Base-by-base conservation (phyloP, 2,797 vertebrate species). In the Gallinago stenura region DNA sequence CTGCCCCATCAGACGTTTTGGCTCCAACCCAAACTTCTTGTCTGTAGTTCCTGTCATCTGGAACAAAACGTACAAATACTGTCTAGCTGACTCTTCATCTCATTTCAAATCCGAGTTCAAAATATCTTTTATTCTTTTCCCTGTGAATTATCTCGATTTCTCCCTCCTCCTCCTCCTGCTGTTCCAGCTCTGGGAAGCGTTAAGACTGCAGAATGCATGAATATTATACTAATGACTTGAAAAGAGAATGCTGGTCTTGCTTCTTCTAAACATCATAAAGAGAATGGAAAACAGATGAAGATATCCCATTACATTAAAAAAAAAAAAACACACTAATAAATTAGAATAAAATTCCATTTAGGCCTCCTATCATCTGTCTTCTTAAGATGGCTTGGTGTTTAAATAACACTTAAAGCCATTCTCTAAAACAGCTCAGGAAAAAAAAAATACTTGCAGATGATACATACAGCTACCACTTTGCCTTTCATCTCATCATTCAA, bases 211-310 rank as follows among this genome's bases (percentile, higher is more conserved):
- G 20, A 35, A 75, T 1, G 8, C 25, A 58, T 10, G 18, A 50
- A 87, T 83, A 56, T 80, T 84, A 57, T 12, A 22, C 8, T 65
- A 72, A 75, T 28, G 43, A 72, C 48, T 65, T 84, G 66, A 82
- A 83, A 80, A 85, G 54, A 93, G 69, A 68, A 54, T 24, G 81
- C 75, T 83, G 71, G 14, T 56, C 75, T 85, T 76, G 90, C 57
- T 84, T 83, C 78, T 93, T 80, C 75, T 72, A 73, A 93, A 70
- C 43, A 94, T 35, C 69, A 83, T 28, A 62, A 89, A 87, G 66
- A 80, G 33, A 97, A 90, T 2, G 78, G 25, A 90, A 94, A 91
- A 87, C 78, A 96, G 68, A 96, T 83, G 39, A 95, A 95, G 73
- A 81, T 57, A 90, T 58, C 46, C 30, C 54, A 91, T 76, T 90